Percentiles rank a stretch among this genome's conserved stretches.
Evolutionary conservation across 2,888 invertebrate genomes (phyloP).

Genomic region (Temnothorax unifasciatus): DNA sequence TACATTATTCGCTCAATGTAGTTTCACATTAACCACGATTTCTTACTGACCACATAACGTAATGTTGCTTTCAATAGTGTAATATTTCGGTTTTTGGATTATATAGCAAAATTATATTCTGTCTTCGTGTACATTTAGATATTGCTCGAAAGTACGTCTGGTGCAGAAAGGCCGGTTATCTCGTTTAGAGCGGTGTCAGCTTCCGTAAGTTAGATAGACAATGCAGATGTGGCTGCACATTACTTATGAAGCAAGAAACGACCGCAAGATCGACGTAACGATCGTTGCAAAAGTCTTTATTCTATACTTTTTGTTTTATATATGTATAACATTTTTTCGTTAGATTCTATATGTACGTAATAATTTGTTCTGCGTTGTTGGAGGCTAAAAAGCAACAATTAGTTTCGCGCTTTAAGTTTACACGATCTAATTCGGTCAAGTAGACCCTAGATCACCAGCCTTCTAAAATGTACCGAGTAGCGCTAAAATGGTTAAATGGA

Average conservation of each 20-base stretch:
- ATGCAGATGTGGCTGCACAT: conserved; percentile 34
- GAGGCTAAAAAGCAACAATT: neutral
- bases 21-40: neutral
- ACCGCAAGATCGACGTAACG: neutral
- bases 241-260: neutral
- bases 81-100: neutral
- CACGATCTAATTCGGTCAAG: neutral
- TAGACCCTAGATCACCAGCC: neutral
- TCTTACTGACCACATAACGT: neutral
- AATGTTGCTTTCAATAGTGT: neutral
- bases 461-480: neutral
- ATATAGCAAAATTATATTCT: neutral
- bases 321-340: neutral
- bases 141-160: neutral
- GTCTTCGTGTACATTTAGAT: neutral
- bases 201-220: conserved; percentile 32
- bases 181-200: conserved; percentile 48
- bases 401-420: neutral
- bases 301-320: neutral
- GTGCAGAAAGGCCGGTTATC: conserved; percentile 21
- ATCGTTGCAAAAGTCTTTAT: neutral
- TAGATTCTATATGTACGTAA: neutral
- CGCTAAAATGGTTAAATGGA: neutral
- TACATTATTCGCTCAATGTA: neutral
- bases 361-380: neutral